Evolutionary conservation across 2,797 vertebrate species (phyloP).

Genomic region (Echiichthys vipera): DNA sequence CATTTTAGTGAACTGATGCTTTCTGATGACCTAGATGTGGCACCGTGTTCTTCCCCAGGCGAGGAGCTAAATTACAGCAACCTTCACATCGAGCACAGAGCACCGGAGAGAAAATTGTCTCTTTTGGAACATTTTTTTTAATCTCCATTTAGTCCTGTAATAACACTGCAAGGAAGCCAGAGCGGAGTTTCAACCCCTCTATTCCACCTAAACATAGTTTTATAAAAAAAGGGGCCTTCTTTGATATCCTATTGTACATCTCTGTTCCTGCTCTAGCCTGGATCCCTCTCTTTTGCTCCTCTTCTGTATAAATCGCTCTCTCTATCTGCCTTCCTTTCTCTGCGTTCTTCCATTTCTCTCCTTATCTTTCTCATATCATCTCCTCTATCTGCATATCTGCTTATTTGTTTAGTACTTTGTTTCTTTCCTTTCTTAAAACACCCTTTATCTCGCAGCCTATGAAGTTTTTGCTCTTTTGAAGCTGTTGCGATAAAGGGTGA

Average conservation of each 20-base stretch:
- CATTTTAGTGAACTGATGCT: conserved; percentile 57
- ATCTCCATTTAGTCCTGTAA: conserved; percentile 66
- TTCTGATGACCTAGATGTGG: conserved; percentile 65
- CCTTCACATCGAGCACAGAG: conserved; percentile 54
- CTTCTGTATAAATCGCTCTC: not conserved
- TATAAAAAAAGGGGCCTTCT: conserved; percentile 31
- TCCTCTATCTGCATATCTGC: not conserved
- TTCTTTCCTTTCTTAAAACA: not conserved
- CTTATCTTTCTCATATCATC: not conserved
- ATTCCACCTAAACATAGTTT: conserved; percentile 36
- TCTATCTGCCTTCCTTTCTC: not conserved
- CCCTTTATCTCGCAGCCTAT: not conserved
- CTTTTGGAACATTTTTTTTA: conserved; percentile 43
- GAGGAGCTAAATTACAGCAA: conserved; percentile 66
- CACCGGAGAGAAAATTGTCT: conserved; percentile 64
- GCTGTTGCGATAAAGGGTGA: not conserved
- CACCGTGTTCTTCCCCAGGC: conserved; percentile 67
- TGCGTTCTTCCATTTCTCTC: not conserved
- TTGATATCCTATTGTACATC: not conserved
- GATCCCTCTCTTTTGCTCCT: not conserved
- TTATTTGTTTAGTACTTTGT: not conserved
- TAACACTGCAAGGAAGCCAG: conserved; percentile 46
- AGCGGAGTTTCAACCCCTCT: conserved; percentile 37
- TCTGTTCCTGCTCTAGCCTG: not conserved
- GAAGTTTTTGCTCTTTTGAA: not conserved